Evolutionary conservation across 2,888 invertebrate genomes (phyloP).

Genomic region (Trachelus troglodyta): DNA sequence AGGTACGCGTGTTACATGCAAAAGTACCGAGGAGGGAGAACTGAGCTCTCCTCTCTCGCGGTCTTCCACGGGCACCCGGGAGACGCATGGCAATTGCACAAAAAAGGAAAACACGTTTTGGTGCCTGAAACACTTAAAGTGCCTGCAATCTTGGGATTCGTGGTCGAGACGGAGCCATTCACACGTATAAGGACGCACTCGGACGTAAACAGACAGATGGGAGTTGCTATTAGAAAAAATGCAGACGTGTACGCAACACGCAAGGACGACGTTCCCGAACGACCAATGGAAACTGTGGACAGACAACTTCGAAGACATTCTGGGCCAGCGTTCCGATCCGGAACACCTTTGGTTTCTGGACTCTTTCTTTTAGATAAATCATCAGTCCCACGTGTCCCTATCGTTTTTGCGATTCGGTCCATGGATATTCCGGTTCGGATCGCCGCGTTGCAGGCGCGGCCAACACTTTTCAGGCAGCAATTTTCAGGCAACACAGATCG

Average conservation of each 20-base stretch:
- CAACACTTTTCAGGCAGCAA: conserved; percentile 51
- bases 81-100: neutral
- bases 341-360: neutral
- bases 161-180: neutral
- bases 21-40: neutral
- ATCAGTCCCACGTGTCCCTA: neutral
- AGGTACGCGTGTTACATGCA: neutral
- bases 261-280: neutral
- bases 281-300: neutral
- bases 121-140: conserved; percentile 3
- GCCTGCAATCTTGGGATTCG: neutral
- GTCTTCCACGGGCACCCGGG: neutral
- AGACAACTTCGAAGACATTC: neutral
- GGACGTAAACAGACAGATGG: neutral
- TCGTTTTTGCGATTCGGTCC: too few species aligned
- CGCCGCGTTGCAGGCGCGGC: conserved; percentile 24
- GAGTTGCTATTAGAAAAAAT: neutral
- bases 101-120: neutral
- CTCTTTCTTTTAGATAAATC: neutral
- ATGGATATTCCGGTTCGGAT: conserved; percentile 28
- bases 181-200: neutral
- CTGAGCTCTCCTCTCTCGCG: neutral
- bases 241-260: neutral
- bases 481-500: conserved; percentile 55
- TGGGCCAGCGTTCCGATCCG: neutral